A percentile compares a stretch with the other conserved stretches of the same genome.
phyloP scores from a whole-genome alignment of 2,797 vertebrate species.

The Megaceryle alcyon region DNA sequence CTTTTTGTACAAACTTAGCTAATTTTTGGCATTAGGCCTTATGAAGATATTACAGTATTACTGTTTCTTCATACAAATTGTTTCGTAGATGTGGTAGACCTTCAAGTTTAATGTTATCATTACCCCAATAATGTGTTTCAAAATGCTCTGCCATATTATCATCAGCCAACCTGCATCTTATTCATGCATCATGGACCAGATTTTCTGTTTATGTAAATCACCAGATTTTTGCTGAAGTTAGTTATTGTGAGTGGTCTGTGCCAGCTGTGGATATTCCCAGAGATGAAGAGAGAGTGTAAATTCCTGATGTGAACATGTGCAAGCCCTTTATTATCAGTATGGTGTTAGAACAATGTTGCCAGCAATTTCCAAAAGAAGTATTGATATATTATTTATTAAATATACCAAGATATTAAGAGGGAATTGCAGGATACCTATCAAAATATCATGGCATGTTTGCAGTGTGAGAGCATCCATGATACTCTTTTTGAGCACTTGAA shows the following conservation, averaged over 20 bases:
- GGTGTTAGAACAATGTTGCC: not conserved
- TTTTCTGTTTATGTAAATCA: slow-evolving; percentile 28
- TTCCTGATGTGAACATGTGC: not conserved
- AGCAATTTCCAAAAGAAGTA: not conserved
- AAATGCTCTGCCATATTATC: not conserved
- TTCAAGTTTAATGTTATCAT: not conserved
- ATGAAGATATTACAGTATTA: not conserved
- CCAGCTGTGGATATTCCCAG: slow-evolving; percentile 36
- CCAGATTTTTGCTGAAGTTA: slow-evolving; percentile 40
- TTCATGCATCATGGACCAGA: not conserved
- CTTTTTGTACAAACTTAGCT: not conserved
- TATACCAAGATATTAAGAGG: not conserved
- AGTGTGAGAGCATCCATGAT: not conserved
- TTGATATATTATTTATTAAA: not conserved
- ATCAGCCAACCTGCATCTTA: not conserved
- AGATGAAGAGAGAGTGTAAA: not conserved
- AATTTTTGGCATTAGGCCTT: not conserved
- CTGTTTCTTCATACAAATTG: not conserved
- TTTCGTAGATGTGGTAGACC: not conserved
- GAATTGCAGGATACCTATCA: not conserved
- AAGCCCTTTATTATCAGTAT: not conserved
- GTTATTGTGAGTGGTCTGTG: not conserved
- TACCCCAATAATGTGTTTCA: not conserved
- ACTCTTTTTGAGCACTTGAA: not conserved
- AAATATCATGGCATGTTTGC: not conserved